Evolutionary conservation across 2,888 invertebrate species (phyloP).

Genomic region (Plagiodera versicolora): DNA sequence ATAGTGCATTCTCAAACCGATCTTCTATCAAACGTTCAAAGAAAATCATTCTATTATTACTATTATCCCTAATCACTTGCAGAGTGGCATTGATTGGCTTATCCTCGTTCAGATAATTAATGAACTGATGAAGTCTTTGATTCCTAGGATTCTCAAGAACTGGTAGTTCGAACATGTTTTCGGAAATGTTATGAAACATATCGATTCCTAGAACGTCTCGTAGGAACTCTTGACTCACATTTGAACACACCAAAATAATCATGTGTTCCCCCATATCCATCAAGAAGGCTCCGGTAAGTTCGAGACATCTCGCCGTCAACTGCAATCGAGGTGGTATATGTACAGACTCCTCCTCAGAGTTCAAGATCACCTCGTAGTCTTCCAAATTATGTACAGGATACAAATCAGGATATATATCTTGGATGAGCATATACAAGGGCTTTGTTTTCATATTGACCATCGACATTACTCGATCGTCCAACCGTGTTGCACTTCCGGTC

Average conservation of each 20-base stretch:
- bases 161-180: slow-evolving; percentile 79
- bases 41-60: slow-evolving; percentile 78
- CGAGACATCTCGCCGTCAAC: slow-evolving; percentile 79
- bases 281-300: slow-evolving; percentile 87
- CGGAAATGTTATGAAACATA: slow-evolving; percentile 72
- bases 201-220: slow-evolving; percentile 77
- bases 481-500: slow-evolving; percentile 80
- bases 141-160: slow-evolving; percentile 73
- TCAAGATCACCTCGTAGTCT: slow-evolving; percentile 46
- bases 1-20: slow-evolving; percentile 88
- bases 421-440: slow-evolving; percentile 79
- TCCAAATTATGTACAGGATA: slow-evolving; percentile 81
- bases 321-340: slow-evolving; percentile 79
- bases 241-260: slow-evolving; percentile 82
- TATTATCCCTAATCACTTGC: slow-evolving; percentile 89
- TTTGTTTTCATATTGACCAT: slow-evolving; percentile 92
- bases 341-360: slow-evolving; percentile 50
- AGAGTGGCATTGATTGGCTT: slow-evolving; percentile 79
- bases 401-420: slow-evolving; percentile 87
- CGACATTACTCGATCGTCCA: slow-evolving; percentile 91
- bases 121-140: slow-evolving; percentile 74
- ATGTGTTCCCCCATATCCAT: slow-evolving; percentile 85
- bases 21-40: slow-evolving; percentile 92
- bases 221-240: slow-evolving; percentile 73
- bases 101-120: slow-evolving; percentile 81